Evolutionary conservation across 2,888 invertebrate genomes (phyloP), one percentile per base, ranked within the genome.

Genomic region (Philonicus albiceps): DNA sequence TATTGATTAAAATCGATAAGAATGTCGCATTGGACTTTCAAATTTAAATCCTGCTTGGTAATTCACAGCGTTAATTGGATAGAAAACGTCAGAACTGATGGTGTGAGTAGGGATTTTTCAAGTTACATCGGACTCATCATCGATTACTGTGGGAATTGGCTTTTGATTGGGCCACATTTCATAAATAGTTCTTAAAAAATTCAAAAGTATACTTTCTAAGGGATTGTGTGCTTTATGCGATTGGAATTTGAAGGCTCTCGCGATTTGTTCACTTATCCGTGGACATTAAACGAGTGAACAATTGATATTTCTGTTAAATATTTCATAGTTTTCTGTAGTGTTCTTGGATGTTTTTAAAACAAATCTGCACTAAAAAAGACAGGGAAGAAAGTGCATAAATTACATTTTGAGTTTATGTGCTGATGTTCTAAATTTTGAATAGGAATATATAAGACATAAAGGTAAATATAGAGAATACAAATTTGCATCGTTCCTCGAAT

Each of bases 81-180:
- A 22, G 81, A 31, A 64, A 81, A 55, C 31, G 7, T 34, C 2
- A 34, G 27, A 11, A n/a, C 37, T 34, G 55, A 53, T 34, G 13
- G 22, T 64, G 3, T 6, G 64, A 27, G 64, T 3, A 22, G 64
- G 27, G 27, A 27, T 22, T 8, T 22, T 64, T 64, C 27, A 64
- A 11, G 11, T 22, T 64, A 53, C 19, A 53, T 53, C 7, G 53
- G 7, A 7, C 7, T 27, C 64, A 22, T 64, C 64, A 55, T 55
- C 27, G 73, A 73, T 19, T 11, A 78, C 49, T 83, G 86, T 87
- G 86, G 80, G 86, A 87, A 86, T 78, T 30, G 31, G 43, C 30
- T 64, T 74, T 34, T 53, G 85, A 87, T 87, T 87, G 87, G 87
- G 85, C 87, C 86, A 87, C 87, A 86, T 87, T 22, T 49, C 5